phyloP scores from a whole-genome alignment of 2,797 vertebrate species.

The Sebastiscus tertius region DNA sequence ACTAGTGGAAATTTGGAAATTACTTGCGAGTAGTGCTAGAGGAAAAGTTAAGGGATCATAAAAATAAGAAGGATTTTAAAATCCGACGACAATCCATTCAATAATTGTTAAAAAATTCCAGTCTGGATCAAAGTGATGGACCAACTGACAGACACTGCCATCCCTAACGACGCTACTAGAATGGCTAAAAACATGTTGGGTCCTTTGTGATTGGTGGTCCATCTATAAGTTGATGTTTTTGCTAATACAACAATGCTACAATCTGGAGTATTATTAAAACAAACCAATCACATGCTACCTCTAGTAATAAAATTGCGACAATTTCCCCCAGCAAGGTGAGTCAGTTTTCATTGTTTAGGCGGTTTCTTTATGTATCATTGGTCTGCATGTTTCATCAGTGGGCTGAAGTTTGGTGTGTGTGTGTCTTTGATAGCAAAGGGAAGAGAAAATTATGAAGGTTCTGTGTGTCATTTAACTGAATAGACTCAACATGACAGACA shows the following conservation, averaged over 20 bases:
- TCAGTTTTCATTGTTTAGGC: too few relatives aligned
- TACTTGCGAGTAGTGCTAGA: too few relatives aligned
- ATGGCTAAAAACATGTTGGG: neutral
- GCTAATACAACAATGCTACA: neutral
- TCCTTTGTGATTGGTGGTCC: neutral
- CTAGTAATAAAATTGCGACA: too few relatives aligned
- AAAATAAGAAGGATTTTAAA: too few relatives aligned
- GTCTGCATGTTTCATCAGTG: neutral
- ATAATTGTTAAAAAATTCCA: neutral
- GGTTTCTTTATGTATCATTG: too few relatives aligned
- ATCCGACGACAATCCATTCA: neutral
- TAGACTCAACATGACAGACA: conserved; percentile 45
- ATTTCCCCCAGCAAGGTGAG: too few relatives aligned
- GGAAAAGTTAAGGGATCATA: too few relatives aligned
- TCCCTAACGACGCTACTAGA: neutral
- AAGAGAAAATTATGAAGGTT: conserved; percentile 66
- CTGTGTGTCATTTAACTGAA: conserved; percentile 78
- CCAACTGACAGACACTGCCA: neutral
- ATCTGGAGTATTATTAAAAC: too few relatives aligned
- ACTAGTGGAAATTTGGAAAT: too few relatives aligned
- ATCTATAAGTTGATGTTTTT: neutral
- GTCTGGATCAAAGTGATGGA: neutral
- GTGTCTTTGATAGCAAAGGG: conserved; percentile 16
- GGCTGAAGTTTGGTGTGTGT: neutral
- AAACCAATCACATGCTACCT: rapidly evolving